phyloP scores from a whole-genome alignment of 1,140 invertebrate genomes.

The Hydropsyche tenuis region DNA sequence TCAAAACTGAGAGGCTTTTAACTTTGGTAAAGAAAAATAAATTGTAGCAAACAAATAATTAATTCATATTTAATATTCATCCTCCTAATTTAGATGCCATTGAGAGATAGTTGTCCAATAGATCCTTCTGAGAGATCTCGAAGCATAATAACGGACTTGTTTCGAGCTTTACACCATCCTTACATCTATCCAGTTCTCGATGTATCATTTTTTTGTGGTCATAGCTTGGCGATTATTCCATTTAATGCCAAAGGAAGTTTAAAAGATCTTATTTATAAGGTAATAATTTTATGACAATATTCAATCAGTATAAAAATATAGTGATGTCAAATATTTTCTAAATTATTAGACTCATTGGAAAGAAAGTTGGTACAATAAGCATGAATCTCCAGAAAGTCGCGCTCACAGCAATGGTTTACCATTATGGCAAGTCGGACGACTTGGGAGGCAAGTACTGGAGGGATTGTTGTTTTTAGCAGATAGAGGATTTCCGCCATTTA shows the following conservation, averaged over 20 bases:
- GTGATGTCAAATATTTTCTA: background rate
- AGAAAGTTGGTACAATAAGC: constrained; percentile 58
- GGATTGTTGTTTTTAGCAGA: constrained; percentile 86
- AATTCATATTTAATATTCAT: constrained; percentile 23
- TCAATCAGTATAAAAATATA: background rate
- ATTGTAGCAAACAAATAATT: background rate
- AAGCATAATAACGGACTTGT: constrained; percentile 76
- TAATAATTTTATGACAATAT: constrained; percentile 54
- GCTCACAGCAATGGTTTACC: constrained; percentile 66
- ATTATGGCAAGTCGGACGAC: constrained; percentile 79
- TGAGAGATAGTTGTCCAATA: constrained; percentile 60
- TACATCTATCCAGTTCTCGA: constrained; percentile 90
- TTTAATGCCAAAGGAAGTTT: constrained; percentile 84
- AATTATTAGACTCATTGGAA: constrained; percentile 59
- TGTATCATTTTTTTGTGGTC: constrained; percentile 68
- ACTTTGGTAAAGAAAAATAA: constrained; percentile 67
- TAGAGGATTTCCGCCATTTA: constrained; percentile 84
- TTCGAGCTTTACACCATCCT: constrained; percentile 86
- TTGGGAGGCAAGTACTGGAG: constrained; percentile 88
- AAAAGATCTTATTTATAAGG: constrained; percentile 89
- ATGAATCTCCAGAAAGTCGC: constrained; percentile 43
- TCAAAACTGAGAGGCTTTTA: constrained; percentile 83
- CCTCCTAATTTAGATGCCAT: constrained; percentile 59
- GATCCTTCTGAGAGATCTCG: constrained; percentile 60
- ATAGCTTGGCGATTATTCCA: constrained; percentile 78